Evolutionary conservation across 2,888 invertebrate species (phyloP).

Genomic region (Holacanthella duospinosa): DNA sequence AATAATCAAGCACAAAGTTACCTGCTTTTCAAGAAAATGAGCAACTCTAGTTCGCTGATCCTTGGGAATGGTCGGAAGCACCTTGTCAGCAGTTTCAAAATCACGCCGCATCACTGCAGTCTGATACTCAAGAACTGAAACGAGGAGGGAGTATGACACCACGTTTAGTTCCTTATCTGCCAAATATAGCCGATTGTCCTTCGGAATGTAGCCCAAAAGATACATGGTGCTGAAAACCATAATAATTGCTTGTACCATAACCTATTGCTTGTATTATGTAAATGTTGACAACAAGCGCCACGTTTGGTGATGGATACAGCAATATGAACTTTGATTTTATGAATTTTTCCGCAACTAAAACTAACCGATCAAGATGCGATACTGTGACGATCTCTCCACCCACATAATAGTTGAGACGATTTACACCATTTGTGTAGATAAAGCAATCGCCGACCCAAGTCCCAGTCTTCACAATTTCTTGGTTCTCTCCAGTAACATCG

Average conservation of each 20-base stretch:
- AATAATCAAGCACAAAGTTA: conserved; percentile 40
- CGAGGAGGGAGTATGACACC: conserved; percentile 70
- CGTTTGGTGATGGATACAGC: too few species aligned
- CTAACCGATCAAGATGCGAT: conserved; percentile 76
- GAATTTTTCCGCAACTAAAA: too few species aligned
- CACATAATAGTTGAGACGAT: conserved; percentile 96
- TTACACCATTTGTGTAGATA: conserved; percentile 95
- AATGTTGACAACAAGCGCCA: not conserved
- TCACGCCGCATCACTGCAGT: conserved; percentile 99
- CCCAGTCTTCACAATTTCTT: conserved; percentile 85
- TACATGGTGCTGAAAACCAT: conserved; percentile 71
- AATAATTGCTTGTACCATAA: too few species aligned
- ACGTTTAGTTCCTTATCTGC: conserved; percentile 96
- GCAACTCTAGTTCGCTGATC: conserved; percentile 96
- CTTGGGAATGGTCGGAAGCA: conserved; percentile 87
- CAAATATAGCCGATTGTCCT: conserved; percentile 88
- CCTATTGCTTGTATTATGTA: not conserved
- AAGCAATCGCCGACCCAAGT: conserved; percentile 99
- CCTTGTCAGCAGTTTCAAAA: conserved; percentile 87
- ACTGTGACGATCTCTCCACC: conserved; percentile 98
- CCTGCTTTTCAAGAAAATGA: conserved; percentile 97
- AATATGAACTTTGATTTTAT: too few species aligned
- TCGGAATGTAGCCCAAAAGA: conserved; percentile 87
- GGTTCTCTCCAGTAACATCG: conserved; percentile 80
- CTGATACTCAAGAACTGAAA: conserved; percentile 96